Evolutionary conservation across 1,140 invertebrate genomes (phyloP), one percentile per base, ranked within the genome.

Genomic region (Diachasma alloeum): DNA sequence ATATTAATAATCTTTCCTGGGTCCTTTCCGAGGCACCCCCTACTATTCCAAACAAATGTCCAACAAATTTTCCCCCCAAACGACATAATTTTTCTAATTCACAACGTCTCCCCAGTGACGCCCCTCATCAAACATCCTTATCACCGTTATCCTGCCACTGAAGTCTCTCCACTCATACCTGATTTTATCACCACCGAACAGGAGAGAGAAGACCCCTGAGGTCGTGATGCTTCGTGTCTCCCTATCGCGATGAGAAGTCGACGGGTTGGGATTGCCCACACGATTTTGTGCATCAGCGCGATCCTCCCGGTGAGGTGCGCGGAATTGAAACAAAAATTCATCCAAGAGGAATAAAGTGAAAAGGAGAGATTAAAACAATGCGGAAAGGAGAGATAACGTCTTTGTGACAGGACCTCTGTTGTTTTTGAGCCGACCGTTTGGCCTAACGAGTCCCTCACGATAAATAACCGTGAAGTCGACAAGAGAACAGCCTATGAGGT

Each of bases 381-480:
- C 36, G 77, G 69, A 77, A 78, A 76, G 46, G 73, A 63, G 53
- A 75, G 77, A 80, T 78, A 71, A 71, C 37, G 73, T 67, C 39
- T 63, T 63, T 66, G 72, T 67, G 46, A 71, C 44, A 73, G 69
- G 53, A 44, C 76, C 80, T 81, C 59, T 19, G 48, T 63, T 10
- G 59, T 63, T 63, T 63, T 63, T 63, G 59, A 63, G 22, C 6
- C 53, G 22, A 13, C 10, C 3, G 53, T 59, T 59, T 24, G 59
- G 59, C 22, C 59, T 84, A 86, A 85, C 84, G 83, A 87, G 83
- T 80, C 81, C 79, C 80, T 82, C 76, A 83, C 84, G 85, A 87
- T 87, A 87, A 87, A 87, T 87, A 86, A 86, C 85, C 73, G 73
- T 48, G 80, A 69, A 73, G 39, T 48, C 53, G 26, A 44, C 31